phyloP scores from a whole-genome alignment of 2,797 vertebrate species.

The Danio kyathit region DNA sequence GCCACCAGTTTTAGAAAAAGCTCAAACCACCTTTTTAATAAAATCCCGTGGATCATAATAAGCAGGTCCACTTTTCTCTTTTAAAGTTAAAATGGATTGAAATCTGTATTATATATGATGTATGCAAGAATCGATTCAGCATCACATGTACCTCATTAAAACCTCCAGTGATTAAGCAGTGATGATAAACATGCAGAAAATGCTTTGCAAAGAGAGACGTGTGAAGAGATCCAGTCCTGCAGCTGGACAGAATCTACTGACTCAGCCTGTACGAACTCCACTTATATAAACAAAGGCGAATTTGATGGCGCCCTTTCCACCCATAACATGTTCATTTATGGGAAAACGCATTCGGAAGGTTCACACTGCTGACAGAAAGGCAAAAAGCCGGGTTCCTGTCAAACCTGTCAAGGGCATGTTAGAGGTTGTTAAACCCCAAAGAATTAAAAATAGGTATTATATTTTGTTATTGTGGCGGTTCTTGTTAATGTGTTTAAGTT shows the following conservation, averaged over 20 bases:
- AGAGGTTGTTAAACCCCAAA: neutral
- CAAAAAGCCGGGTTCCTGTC: neutral
- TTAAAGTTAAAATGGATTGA: neutral
- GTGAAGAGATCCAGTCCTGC: conserved; percentile 41
- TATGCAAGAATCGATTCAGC: neutral
- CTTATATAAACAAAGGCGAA: conserved; percentile 26
- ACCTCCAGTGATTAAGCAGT: neutral
- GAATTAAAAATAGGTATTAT: no score
- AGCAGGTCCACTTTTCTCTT: neutral
- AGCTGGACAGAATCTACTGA: conserved; percentile 55
- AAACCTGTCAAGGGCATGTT: neutral
- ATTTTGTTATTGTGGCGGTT: no score
- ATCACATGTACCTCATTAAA: neutral
- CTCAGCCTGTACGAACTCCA: conserved; percentile 56
- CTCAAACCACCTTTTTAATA: conserved; percentile 1
- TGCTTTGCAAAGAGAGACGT: neutral
- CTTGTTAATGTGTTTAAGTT: no score
- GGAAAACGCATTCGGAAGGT: conserved; percentile 54
- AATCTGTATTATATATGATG: neutral
- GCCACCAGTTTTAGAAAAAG: neutral
- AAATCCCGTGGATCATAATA: neutral
- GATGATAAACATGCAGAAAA: conserved; percentile 6
- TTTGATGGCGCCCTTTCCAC: conserved; percentile 1
- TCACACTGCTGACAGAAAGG: conserved; percentile 13
- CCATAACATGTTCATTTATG: conserved; percentile 59